Evolutionary conservation across 92 coral and sea anemone species (phyloP).

Genomic region (Ricordea florida): DNA sequence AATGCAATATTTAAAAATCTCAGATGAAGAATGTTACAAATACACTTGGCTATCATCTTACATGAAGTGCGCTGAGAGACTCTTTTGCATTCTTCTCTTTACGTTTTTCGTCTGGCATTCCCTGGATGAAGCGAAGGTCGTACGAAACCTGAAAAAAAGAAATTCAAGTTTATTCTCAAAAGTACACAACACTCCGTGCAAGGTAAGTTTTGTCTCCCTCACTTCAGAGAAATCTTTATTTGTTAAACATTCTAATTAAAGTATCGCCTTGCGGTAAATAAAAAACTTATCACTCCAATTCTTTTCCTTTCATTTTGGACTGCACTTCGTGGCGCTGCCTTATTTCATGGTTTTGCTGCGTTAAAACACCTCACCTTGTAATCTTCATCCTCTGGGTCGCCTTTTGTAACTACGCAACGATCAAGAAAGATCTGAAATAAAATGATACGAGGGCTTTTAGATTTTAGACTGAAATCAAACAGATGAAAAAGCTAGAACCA

Average conservation of each 20-base stretch:
- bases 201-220: neutral
- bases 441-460: too few species aligned
- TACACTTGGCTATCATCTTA: constrained; percentile 17
- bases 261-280: too few species aligned
- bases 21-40: too few species aligned
- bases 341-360: too few species aligned
- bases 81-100: constrained; percentile 73
- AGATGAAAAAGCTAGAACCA: too few species aligned
- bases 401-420: constrained; percentile 75
- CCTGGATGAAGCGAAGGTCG: constrained; percentile 85
- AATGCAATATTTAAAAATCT: too few species aligned
- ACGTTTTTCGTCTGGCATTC: constrained; percentile 85
- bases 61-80: constrained; percentile 87
- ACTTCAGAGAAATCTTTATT: neutral
- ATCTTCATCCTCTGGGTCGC: constrained; percentile 75
- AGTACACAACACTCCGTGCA: neutral
- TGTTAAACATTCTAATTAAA: neutral
- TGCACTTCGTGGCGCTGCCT: too few species aligned
- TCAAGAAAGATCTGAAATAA: constrained; percentile 70
- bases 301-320: too few species aligned
- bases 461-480: too few species aligned
- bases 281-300: too few species aligned
- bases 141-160: constrained; percentile 65
- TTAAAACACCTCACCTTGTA: constrained; percentile 72
- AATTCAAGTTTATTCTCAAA: neutral